Evolutionary conservation across 2,797 vertebrate genomes (phyloP).

Genomic region (Psittacula derbiana): DNA sequence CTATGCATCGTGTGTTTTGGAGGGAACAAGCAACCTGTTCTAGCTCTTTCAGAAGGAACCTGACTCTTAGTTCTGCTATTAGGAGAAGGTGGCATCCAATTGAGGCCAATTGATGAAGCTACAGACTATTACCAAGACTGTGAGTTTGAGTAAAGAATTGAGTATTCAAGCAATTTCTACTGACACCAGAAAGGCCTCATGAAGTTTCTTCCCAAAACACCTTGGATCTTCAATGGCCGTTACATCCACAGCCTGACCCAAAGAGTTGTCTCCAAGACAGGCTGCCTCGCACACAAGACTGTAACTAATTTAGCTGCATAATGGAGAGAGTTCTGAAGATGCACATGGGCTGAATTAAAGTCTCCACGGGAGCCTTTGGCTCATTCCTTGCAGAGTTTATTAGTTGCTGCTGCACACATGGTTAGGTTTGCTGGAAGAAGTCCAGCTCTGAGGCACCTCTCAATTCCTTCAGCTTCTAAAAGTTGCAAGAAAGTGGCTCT

Average conservation of each 20-base stretch:
- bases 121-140: background rate
- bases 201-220: background rate
- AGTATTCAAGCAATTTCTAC: conserved; percentile 40
- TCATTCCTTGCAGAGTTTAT: conserved; percentile 45
- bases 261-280: background rate
- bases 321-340: conserved; percentile 32
- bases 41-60: background rate
- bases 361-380: background rate
- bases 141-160: background rate
- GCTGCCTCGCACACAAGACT: background rate
- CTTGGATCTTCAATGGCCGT: background rate
- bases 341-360: conserved; percentile 63
- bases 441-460: conserved; percentile 55
- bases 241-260: background rate
- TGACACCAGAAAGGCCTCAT: conserved; percentile 10
- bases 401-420: conserved; percentile 55
- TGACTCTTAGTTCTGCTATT: background rate
- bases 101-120: background rate
- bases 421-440: conserved; percentile 44
- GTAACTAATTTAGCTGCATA: conserved; percentile 26
- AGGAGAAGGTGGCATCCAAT: background rate
- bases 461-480: conserved; percentile 14
- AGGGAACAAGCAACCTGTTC: background rate
- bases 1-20: background rate
- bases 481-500: conserved; percentile 3